Evolutionary conservation across 2,888 invertebrate genomes (phyloP).

Genomic region (Cheilosia scutellata): DNA sequence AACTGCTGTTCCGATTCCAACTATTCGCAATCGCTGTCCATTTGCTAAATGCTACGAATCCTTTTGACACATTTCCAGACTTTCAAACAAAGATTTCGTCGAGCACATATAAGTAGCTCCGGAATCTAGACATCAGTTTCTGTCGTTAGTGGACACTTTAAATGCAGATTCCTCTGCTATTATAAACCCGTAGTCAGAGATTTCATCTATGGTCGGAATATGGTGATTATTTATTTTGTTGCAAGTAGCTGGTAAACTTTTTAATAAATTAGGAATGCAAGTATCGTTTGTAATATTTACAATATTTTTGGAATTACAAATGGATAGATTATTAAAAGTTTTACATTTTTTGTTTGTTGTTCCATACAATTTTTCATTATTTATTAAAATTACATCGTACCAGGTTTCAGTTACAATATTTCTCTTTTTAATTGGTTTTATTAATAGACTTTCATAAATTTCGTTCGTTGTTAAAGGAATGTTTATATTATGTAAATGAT

Average conservation of each 20-base stretch:
- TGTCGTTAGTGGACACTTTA: neutral
- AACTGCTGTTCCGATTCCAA: constrained; percentile 18
- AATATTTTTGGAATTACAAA: too few species aligned
- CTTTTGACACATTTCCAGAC: constrained; percentile 7
- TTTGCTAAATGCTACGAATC: constrained; percentile 26
- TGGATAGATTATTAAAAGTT: too few species aligned
- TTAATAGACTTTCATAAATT: neutral
- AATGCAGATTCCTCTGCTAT: constrained; percentile 23
- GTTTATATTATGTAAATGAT: neutral
- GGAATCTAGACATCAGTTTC: constrained; percentile 12
- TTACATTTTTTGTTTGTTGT: too few species aligned
- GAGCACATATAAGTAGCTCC: constrained; percentile 30
- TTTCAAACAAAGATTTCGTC: constrained; percentile 1
- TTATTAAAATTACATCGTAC: neutral
- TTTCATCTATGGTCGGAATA: too few species aligned
- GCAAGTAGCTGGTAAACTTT: neutral
- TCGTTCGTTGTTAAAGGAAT: constrained; percentile 1
- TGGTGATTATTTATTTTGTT: neutral
- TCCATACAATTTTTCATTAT: too few species aligned
- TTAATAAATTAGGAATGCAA: neutral
- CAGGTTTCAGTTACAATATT: neutral
- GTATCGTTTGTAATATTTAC: neutral
- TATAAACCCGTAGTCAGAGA: constrained; percentile 20
- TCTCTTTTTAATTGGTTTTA: neutral
- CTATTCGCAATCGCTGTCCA: constrained; percentile 12